phyloP scores from a whole-genome alignment of 2,797 vertebrate genomes.

The Mus caroli region DNA sequence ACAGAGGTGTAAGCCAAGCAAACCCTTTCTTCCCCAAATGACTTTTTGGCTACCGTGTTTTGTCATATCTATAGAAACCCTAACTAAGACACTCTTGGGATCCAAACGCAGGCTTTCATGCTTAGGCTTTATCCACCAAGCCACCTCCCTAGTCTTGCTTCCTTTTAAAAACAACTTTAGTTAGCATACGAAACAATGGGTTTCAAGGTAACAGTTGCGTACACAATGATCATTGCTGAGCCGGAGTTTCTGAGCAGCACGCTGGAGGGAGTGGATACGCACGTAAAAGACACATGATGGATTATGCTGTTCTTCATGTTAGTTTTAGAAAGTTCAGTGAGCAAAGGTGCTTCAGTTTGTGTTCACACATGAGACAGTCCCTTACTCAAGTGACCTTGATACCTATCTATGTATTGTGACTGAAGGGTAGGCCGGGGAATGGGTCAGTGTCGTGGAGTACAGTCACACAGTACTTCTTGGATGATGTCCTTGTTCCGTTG shows the following conservation, averaged over 20 bases:
- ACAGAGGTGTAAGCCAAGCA: too few species aligned
- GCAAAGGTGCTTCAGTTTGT: neutral
- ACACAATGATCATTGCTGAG: neutral
- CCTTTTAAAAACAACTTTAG: neutral
- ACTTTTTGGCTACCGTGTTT: neutral
- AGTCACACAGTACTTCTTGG: neutral
- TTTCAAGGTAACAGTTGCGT: neutral
- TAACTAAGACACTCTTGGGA: neutral
- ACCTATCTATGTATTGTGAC: fast-evolving
- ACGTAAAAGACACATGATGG: neutral
- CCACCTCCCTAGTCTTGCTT: neutral
- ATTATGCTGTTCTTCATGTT: neutral
- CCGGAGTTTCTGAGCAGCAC: neutral
- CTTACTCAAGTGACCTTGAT: neutral
- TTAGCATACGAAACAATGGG: neutral
- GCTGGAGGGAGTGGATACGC: neutral
- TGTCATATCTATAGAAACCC: neutral
- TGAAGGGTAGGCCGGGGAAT: fast-evolving
- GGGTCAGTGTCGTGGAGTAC: fast-evolving
- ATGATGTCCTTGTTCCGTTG: neutral
- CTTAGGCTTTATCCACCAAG: neutral
- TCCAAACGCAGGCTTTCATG: neutral
- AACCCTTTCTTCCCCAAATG: neutral
- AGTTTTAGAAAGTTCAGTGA: neutral
- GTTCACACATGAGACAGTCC: neutral